Evolutionary conservation across 2,888 invertebrate species (phyloP).

Genomic region (Phasia obesa): DNA sequence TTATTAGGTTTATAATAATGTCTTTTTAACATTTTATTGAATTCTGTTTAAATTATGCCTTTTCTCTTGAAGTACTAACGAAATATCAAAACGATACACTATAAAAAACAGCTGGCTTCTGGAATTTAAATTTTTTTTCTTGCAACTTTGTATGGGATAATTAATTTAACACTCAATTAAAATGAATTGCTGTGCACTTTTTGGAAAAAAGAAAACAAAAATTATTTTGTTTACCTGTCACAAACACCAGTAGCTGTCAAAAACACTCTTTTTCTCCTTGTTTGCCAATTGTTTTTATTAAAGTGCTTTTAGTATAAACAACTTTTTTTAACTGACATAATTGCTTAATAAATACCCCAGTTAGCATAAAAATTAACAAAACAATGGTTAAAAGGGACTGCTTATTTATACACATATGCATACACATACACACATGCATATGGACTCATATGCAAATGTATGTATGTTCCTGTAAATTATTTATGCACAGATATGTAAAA

Average conservation of each 20-base stretch:
- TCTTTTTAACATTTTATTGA: too few relatives aligned
- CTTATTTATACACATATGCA: not conserved
- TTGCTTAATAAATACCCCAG: constrained; percentile 68
- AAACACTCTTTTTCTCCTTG: not conserved
- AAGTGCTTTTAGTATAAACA: constrained; percentile 16
- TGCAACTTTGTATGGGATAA: constrained; percentile 3
- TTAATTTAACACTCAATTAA: constrained; percentile 49
- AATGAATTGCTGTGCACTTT: constrained; percentile 33
- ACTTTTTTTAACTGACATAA: constrained; percentile 64
- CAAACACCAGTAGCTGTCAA: not conserved
- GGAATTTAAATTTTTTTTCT: not conserved
- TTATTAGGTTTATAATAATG: too few relatives aligned
- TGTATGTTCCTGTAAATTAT: too few relatives aligned
- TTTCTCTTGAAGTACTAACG: too few relatives aligned
- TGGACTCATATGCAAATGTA: not conserved
- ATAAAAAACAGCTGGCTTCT: too few relatives aligned
- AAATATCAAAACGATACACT: too few relatives aligned
- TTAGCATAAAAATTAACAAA: constrained; percentile 42
- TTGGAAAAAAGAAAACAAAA: constrained; percentile 19
- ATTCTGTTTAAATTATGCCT: too few relatives aligned
- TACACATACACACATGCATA: not conserved
- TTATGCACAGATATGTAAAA: not conserved
- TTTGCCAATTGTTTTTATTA: not conserved
- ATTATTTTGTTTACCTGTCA: constrained; percentile 28
- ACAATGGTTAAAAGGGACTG: constrained; percentile 35